A percentile compares a stretch with the other conserved stretches of the same genome.
These are phyloP conservation scores for Hypocryptadius cinnamomeus DNA, from an alignment of 2,113 vertebrate genomes.

Conservation along the genomic window DNA sequence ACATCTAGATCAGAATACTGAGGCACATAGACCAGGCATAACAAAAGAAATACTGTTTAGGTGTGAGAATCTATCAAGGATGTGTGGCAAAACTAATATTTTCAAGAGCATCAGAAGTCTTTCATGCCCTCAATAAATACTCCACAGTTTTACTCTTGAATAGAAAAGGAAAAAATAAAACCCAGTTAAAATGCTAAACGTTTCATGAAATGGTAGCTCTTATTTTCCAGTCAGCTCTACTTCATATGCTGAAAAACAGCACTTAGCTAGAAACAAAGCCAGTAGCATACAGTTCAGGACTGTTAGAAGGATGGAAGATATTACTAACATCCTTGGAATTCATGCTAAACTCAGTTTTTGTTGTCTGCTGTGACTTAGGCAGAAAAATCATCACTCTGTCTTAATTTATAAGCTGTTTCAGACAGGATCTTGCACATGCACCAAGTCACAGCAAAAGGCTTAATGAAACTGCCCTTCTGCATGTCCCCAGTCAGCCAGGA, in stretches of 20 bases:
- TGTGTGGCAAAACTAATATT: neutral
- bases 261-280: neutral
- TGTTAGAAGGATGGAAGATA: neutral
- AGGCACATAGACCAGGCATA: neutral
- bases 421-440: neutral
- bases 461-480: neutral
- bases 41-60: neutral
- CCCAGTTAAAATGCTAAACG: neutral
- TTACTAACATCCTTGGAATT: neutral
- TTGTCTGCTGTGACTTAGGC: neutral
- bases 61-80: neutral
- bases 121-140: neutral
- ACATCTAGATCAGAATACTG: neutral
- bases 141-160: neutral
- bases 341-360: neutral
- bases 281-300: neutral
- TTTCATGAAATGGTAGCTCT: neutral
- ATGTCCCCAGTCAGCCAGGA: neutral
- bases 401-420: neutral
- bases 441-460: neutral
- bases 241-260: neutral
- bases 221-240: neutral
- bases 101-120: neutral
- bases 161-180: fast-evolving
- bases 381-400: neutral